A percentile compares a stretch with the other conserved stretches of the same genome.
Evolutionary conservation across 2,888 invertebrate species (phyloP).

Genomic region (Selenia dentaria): DNA sequence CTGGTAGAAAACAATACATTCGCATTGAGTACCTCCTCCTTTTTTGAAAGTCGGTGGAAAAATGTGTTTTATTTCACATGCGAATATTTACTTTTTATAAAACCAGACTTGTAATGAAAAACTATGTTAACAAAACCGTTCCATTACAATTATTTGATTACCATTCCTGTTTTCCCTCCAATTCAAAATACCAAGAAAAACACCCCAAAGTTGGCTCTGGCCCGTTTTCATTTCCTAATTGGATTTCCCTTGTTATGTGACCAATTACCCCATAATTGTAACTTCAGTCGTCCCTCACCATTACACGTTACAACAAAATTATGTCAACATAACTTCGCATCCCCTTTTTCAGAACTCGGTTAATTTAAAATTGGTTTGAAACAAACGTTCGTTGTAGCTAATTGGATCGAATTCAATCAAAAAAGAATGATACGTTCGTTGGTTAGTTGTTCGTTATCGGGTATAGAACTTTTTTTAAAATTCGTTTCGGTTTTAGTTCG

Average conservation of each 20-base stretch:
- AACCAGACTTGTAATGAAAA: no score
- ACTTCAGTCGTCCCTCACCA: conserved; percentile 28
- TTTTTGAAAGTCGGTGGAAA: no score
- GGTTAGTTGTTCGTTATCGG: background rate
- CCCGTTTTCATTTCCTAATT: conserved; percentile 46
- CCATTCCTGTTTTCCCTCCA: conserved; percentile 14
- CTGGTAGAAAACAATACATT: no score
- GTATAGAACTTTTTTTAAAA: background rate
- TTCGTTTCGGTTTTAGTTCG: background rate
- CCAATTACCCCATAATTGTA: conserved; percentile 46
- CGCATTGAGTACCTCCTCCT: no score
- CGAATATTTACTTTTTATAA: no score
- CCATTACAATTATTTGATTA: conserved; percentile 5
- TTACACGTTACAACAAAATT: conserved; percentile 38
- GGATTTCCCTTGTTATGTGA: conserved; percentile 40
- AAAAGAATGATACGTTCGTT: background rate
- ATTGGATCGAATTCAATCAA: conserved; percentile 1
- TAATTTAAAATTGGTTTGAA: conserved; percentile 33
- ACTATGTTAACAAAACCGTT: no score
- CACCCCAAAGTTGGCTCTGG: background rate
- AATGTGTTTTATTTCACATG: no score
- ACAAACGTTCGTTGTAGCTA: conserved; percentile 9
- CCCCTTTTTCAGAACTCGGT: conserved; percentile 33
- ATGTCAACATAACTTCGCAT: conserved; percentile 44
- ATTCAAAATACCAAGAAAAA: conserved; percentile 19